Evolutionary conservation across 2,888 invertebrate genomes (phyloP).

Genomic region (Elysia crispata): DNA sequence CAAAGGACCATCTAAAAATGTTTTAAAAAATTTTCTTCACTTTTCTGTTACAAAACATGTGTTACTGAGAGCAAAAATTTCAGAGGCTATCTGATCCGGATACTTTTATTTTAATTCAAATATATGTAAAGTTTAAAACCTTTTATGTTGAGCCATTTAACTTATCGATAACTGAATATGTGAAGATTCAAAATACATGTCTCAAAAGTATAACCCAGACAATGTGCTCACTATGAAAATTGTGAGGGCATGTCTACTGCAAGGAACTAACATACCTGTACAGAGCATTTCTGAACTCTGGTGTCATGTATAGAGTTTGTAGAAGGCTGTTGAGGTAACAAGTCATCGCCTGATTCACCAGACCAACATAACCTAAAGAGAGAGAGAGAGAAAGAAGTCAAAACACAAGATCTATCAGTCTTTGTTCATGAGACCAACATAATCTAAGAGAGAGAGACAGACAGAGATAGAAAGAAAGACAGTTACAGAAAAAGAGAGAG

Average conservation of each 20-base stretch:
- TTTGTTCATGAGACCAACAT: too few relatives aligned
- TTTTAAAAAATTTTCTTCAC: neutral
- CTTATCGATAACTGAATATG: too few relatives aligned
- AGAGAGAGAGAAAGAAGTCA: constrained; percentile 24
- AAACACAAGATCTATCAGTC: too few relatives aligned
- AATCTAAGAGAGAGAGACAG: too few relatives aligned
- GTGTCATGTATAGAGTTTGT: constrained; percentile 93
- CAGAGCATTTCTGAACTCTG: constrained; percentile 92
- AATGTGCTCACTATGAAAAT: too few relatives aligned
- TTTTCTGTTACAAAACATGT: neutral
- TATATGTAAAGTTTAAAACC: neutral
- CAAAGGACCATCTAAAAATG: constrained; percentile 40
- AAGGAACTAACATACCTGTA: constrained; percentile 80
- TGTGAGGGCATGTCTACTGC: too few relatives aligned
- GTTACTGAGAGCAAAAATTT: neutral
- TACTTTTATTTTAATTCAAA: neutral
- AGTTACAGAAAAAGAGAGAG: too few relatives aligned
- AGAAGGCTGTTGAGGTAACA: constrained; percentile 93
- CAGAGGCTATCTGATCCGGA: neutral
- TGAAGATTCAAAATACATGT: too few relatives aligned
- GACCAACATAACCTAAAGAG: constrained; percentile 84
- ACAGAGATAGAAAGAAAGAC: too few relatives aligned
- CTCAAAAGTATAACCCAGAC: too few relatives aligned
- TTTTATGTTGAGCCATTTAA: too few relatives aligned
- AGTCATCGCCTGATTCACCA: constrained; percentile 94